Conservation (phyloP, 2,113 vertebrate species). For the Charina bottae region DNA sequence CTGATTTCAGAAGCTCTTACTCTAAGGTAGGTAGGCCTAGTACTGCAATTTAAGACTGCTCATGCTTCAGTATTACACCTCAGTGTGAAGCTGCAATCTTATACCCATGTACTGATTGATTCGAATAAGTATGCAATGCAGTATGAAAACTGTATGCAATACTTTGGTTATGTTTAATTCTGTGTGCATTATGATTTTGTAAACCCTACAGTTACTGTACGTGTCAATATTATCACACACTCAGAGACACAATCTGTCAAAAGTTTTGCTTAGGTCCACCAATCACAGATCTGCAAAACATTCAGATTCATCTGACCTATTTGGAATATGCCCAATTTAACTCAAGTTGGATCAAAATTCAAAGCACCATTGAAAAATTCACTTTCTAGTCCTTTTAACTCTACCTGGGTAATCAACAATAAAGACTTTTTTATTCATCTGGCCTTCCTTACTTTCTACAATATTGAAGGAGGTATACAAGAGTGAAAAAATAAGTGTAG, state of each 20-base stretch:
- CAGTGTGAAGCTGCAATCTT: not conserved
- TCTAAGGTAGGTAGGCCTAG: not conserved
- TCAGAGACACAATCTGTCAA: not conserved
- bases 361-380: not conserved
- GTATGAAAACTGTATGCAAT: not conserved
- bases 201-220: not conserved
- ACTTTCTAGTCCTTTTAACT: not conserved
- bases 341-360: not conserved
- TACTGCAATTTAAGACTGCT: not conserved
- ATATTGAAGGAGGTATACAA: not conserved
- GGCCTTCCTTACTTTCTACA: not conserved
- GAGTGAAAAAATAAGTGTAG: not conserved
- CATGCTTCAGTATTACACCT: not conserved
- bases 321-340: not conserved
- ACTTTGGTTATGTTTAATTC: not conserved
- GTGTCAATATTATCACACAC: not conserved
- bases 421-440: not conserved
- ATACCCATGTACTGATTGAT: not conserved
- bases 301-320: not conserved
- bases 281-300: not conserved
- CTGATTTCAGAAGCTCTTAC: not conserved
- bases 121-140: not conserved
- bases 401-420: not conserved
- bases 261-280: not conserved
- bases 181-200: not conserved